phyloP scores from a whole-genome alignment of 2,113 vertebrate genomes.

The Nannospalax galili region DNA sequence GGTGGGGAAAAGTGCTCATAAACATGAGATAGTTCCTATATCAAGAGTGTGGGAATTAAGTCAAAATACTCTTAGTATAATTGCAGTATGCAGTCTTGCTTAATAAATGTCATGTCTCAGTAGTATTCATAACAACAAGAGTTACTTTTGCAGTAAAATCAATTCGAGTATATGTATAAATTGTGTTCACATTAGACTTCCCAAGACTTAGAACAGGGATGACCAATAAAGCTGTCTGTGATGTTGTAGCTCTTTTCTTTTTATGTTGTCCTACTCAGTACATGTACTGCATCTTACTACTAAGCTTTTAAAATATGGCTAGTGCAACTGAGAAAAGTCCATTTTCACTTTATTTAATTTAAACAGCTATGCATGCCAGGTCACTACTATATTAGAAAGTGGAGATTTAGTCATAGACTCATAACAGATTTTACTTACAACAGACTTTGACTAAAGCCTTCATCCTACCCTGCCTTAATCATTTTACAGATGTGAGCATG shows the following conservation, averaged over 20 bases:
- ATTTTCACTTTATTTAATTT: neutral
- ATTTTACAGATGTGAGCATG: neutral
- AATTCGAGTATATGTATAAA: neutral
- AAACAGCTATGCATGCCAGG: neutral
- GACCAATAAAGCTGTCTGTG: neutral
- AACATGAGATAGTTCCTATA: neutral
- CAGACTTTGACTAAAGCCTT: neutral
- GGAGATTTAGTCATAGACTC: neutral
- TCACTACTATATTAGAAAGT: neutral
- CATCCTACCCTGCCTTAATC: neutral
- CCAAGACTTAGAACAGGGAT: neutral
- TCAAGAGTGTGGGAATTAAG: neutral
- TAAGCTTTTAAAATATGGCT: neutral
- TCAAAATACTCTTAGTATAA: slow-evolving; percentile 7
- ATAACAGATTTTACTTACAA: neutral
- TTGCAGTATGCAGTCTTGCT: neutral
- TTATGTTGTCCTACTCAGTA: neutral
- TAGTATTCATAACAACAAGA: neutral
- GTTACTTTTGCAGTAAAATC: slow-evolving; percentile 32
- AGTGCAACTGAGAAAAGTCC: neutral
- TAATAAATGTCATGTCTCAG: neutral
- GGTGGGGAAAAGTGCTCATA: neutral
- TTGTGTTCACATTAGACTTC: neutral
- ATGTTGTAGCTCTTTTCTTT: neutral
- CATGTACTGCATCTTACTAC: neutral